Evolutionary conservation across 2,113 vertebrate species (phyloP).

Genomic region (Osmerus eperlanus): DNA sequence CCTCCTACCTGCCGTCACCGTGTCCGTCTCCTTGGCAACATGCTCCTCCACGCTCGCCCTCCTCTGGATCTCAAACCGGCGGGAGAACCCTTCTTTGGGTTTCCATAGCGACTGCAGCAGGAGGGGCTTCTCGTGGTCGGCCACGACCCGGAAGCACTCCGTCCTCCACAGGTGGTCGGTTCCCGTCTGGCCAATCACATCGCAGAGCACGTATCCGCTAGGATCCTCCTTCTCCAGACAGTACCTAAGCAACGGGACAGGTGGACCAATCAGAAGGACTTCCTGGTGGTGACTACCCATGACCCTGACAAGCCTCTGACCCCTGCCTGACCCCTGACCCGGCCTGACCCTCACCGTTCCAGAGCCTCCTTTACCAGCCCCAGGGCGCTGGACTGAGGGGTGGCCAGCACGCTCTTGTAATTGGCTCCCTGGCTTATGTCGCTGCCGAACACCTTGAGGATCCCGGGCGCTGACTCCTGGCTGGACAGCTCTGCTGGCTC

Average conservation of each 20-base stretch:
- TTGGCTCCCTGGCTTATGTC: slow-evolving; percentile 74
- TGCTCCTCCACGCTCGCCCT: slow-evolving; percentile 58
- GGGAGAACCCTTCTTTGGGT: slow-evolving; percentile 75
- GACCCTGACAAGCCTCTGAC: background rate
- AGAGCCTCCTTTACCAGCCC: slow-evolving; percentile 77
- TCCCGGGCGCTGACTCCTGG: slow-evolving; percentile 70
- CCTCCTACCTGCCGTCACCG: slow-evolving; percentile 69
- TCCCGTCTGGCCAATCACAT: slow-evolving; percentile 68
- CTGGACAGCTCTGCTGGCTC: slow-evolving; percentile 75
- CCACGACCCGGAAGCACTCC: slow-evolving; percentile 73
- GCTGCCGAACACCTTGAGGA: slow-evolving; percentile 76
- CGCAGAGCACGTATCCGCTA: slow-evolving; percentile 69
- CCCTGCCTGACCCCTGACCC: too few species aligned
- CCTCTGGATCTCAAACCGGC: slow-evolving; percentile 75
- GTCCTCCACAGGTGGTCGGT: slow-evolving; percentile 68
- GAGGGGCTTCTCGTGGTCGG: slow-evolving; percentile 73
- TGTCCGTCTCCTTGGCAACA: slow-evolving; percentile 61
- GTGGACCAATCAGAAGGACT: background rate
- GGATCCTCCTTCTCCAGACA: slow-evolving; percentile 71
- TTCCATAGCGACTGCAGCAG: slow-evolving; percentile 78
- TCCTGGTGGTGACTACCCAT: background rate
- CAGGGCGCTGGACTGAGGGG: slow-evolving; percentile 68
- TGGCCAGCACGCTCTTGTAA: slow-evolving; percentile 77
- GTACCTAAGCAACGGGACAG: slow-evolving; percentile 59
- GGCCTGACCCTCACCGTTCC: slow-evolving; percentile 63